Base-by-base conservation (phyloP, 1,140 invertebrate genomes). In the Dryas iulia region DNA sequence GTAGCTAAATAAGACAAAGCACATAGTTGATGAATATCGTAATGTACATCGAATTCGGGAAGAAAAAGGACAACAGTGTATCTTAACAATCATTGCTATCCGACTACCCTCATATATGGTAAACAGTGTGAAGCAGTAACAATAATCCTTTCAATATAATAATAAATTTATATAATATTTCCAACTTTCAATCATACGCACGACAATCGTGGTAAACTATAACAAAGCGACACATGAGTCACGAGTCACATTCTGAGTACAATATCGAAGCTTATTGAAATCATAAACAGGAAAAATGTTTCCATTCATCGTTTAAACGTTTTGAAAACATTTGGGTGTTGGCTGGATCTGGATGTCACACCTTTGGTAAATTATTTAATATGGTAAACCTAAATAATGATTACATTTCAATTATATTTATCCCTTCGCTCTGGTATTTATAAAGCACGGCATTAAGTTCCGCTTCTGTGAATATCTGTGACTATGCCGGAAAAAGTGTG, bases 281-380 rank as follows among this genome's bases (percentile, higher is more conserved):
- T 58, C 39, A 66, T 39, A 60, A 67, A 54, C 39, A 68, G 66
- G 66, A 68, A 68, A 47, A 68, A 68, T 54, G 30, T 59, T 47
- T 65, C 59, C 59, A 68, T 68, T 68, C 66, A 68, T 35, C 30
- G 52, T 52, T 59, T 65, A 39, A 47, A 47, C 39, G 39, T 47
- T 47, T 47, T 47, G 39, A 47, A 47, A 47, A 47, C 39, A 47
- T 47, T 47, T 47, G 18, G 18, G 39, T 47, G 39, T 47, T 47
- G 39, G 39, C 39, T 47, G 1, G 6, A 21, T 23, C 39, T 8
- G 39, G 14, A 6, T 21, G 7, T 53, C 11, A 23, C 24, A 21
- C 39, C 39, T 47, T 10, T 18, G 18, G 14, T 47, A 47, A 21
- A 14, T 18, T 47, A 47, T 10, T 47, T 47, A 21, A 47, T 47